Evolutionary conservation across 2,113 vertebrate species (phyloP), one percentile per base, ranked within the genome.

Genomic region (Scolopax mira): DNA sequence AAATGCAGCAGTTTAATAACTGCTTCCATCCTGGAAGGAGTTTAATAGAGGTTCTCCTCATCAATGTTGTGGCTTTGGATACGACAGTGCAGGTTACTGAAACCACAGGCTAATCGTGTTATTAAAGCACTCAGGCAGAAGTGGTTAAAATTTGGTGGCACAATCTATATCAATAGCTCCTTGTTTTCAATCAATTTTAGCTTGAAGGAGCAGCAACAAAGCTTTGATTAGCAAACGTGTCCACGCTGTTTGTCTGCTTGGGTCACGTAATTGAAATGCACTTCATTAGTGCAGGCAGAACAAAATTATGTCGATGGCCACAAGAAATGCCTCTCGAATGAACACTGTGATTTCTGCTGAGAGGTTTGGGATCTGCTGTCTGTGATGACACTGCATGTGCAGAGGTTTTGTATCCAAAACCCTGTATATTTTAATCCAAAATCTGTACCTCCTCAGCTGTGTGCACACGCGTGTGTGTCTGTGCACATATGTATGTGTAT

Each of bases 301-400:
- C 41, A 8, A 19, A 51, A 18, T 51, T 8, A 4, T 25, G 33
- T 49, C 10, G 0, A 0, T 35, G 8, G 21, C 37, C 31, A 11
- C 46, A 61, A 48, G 49, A 64, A 80, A 39, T 24, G 67, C 37
- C 39, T 11, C 30, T 69, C 13, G 4, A 6, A 6, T 13, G 37
- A 33, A 2, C 35, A 3, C 3, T 7, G 64, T 31, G 67, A 55
- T 67, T 82, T 41, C 66, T 49, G 54, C 71, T 41, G 72, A 35
- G 73, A 7, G 23, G 18, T 39, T 46, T 0, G 9, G 80, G 67
- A 27, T 28, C 30, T 51, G 35, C 42, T 21, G 7, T 10, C 44
- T 58, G 57, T 3, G 27, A 6, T 14, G 69, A 7, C 0, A 2
- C 37, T n/a, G 48, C 0, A 0, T 1, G 27, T 39, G 5, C 21